A percentile compares a stretch with the other conserved stretches of the same genome.
Evolutionary conservation across 2,888 invertebrate species (phyloP).

Genomic region (Yponomeuta evonymella): DNA sequence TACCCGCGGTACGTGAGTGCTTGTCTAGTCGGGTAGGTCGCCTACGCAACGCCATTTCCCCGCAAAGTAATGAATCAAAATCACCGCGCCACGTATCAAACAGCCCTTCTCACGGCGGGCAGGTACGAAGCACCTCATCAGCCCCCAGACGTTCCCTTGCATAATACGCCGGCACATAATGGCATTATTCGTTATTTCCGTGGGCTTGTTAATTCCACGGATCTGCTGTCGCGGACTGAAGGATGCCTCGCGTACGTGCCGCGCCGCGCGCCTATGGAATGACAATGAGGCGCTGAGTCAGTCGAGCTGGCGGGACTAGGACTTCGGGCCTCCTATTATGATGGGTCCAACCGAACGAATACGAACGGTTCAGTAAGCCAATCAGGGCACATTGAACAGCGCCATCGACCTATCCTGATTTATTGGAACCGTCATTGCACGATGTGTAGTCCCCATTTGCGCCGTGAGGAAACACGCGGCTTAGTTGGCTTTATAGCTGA

Average conservation of each 20-base stretch:
- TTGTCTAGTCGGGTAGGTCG: neutral
- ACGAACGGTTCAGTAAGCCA: too few species aligned
- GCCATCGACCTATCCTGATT: too few species aligned
- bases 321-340: neutral
- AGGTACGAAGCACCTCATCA: slow-evolving; percentile 2
- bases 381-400: too few species aligned
- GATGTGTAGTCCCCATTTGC: too few species aligned
- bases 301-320: slow-evolving; percentile 18
- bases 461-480: too few species aligned
- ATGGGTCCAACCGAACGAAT: too few species aligned
- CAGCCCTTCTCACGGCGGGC: neutral
- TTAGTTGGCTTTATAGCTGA: too few species aligned
- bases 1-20: too few species aligned
- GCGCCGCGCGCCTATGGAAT: slow-evolving; percentile 35
- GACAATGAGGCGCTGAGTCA: slow-evolving; percentile 30
- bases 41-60: neutral
- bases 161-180: slow-evolving; percentile 2
- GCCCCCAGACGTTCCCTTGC: neutral
- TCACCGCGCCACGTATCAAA: neutral
- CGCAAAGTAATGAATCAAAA: neutral
- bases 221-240: slow-evolving; percentile 32
- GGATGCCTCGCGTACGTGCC: slow-evolving; percentile 44
- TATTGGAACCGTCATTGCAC: too few species aligned
- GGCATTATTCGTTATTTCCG: slow-evolving; percentile 10
- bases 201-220: slow-evolving; percentile 16